Evolutionary conservation across 2,888 invertebrate species (phyloP), one percentile per base, ranked within the genome.

Genomic region (Blera fallax): DNA sequence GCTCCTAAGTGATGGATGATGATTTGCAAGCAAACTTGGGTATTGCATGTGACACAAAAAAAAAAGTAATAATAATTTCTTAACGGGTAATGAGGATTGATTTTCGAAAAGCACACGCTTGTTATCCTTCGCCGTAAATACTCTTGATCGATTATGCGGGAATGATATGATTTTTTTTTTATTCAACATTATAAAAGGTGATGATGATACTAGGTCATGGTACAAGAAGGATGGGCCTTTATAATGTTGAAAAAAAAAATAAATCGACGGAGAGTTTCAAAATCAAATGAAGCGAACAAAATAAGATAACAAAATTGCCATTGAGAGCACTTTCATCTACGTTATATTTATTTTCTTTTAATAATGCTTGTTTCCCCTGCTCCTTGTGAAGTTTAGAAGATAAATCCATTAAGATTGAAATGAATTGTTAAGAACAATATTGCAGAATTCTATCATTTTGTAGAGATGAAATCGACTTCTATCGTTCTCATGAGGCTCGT

Each of bases 71-170:
- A 11, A 48, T 45, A 18, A 62, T 62, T 62, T 32, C 27, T 70
- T 48, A 76, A 76, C 62, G 76, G 76, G 62, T 80, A 80, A 73
- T 76, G 69, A 64, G 69, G 70, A 76, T 64, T 82, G 81, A 82
- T 82, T 82, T 70, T 48, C 69, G 43, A 29, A 50, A 48, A 48
- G 37, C 40, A 60, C 45, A 45, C 24, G 45, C 29, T 48, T 58
- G 45, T 32, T 70, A 70, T 70, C 67, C 67, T 72, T 60, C 56
- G 16, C 18, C 32, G 16, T 40, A n/a, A 58, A 21, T 40, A 43
- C 21, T 7, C 37, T 80, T 60, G 73, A 80, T 80, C 60, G 67
- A 80, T 72, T 56, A 58, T 37, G 40, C 54, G 18, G 37, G 34
- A 45, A 60, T 62, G 64, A 32, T 50, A 29, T 37, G 14, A 50